These are phyloP conservation scores for Papilio glaucus DNA, from an alignment of 1,140 invertebrate genomes.

Conservation along the genomic window DNA sequence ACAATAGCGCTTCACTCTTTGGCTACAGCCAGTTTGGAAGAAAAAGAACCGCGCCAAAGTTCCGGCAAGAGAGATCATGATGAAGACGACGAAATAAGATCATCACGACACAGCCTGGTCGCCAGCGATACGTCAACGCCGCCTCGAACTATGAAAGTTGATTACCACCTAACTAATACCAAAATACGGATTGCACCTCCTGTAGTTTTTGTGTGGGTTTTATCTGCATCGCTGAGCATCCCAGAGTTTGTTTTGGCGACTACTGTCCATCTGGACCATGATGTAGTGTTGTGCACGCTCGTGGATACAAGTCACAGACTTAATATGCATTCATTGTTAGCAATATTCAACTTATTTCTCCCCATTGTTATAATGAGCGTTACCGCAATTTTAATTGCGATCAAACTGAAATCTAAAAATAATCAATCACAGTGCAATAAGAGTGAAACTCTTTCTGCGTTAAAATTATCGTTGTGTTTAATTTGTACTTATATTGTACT, in stretches of 20 bases:
- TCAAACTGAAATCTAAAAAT: conserved; percentile 66
- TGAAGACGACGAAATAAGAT: conserved; percentile 81
- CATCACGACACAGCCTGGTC: conserved; percentile 78
- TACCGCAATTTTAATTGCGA: conserved; percentile 55
- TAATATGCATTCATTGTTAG: conserved; percentile 73
- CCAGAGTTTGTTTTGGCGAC: conserved; percentile 81
- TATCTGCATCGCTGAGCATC: conserved; percentile 83
- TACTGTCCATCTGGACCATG: conserved; percentile 58
- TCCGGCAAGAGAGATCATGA: conserved; percentile 66
- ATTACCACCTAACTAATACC: conserved; percentile 71
- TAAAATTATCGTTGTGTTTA: conserved; percentile 75
- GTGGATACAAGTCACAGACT: conserved; percentile 68
- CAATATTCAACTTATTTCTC: conserved; percentile 74
- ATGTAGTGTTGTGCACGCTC: conserved; percentile 66
- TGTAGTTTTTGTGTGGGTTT: conserved; percentile 82
- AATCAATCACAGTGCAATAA: conserved; percentile 48
- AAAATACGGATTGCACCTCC: conserved; percentile 80
- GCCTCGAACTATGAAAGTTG: conserved; percentile 77
- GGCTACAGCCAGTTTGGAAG: conserved; percentile 81
- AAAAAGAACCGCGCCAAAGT: conserved; percentile 59
- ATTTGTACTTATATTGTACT: conserved; percentile 66
- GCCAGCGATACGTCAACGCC: conserved; percentile 75
- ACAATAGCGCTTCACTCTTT: conserved; percentile 83
- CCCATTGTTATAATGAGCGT: conserved; percentile 65
- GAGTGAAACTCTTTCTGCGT: conserved; percentile 59